Evolutionary conservation across 2,113 vertebrate genomes (phyloP), one percentile per base, ranked within the genome.

Genomic region (Emydocephalus ijimae): DNA sequence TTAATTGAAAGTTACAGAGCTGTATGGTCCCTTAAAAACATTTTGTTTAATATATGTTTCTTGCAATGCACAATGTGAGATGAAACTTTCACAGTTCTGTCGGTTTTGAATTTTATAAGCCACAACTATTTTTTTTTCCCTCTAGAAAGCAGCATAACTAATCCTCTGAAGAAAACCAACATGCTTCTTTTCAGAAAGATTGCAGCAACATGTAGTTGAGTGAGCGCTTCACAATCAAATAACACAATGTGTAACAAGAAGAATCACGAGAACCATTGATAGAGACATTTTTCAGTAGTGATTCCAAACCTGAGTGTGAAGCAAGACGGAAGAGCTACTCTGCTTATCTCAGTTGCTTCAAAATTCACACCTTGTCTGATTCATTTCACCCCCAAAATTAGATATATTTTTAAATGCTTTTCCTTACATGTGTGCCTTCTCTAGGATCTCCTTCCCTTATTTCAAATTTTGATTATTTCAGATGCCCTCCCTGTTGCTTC

Each of bases 381-480:
- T 15, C n/a, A 34, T 69, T 69, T 69, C n/a, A 69, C 12, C 12
- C 5, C 12, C 4, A 3, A 69, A 69, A 69, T 29, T 69, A n/a
- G 4, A n/a, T n/a, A 69, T n/a, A 69, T 48, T 48, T 45, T n/a
- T 92, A 92, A 93, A 1, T 90, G 11, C 20, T 87, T 92, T 92
- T 90, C 85, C 26, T 45, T 48, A 34, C 0, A 92, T 48, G 39
- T 18, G 29, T 39, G 9, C 39, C 26, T 94, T 93, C 24, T 21
- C 23, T 4, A 61, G 91, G 55, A 91, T 90, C 54, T 90, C 50
- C 2, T 26, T 92, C 89, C 92, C 89, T 69, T 90, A 5, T 95
- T 90, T 90, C 15, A 11, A 20, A 90, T 92, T 92, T 92, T 90
- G 91, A 74, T 93, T 55, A 91, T 81, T 57, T 34, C 21, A 20